Conservation (phyloP, 2,113 vertebrate species). For the Agapornis roseicollis region DNA sequence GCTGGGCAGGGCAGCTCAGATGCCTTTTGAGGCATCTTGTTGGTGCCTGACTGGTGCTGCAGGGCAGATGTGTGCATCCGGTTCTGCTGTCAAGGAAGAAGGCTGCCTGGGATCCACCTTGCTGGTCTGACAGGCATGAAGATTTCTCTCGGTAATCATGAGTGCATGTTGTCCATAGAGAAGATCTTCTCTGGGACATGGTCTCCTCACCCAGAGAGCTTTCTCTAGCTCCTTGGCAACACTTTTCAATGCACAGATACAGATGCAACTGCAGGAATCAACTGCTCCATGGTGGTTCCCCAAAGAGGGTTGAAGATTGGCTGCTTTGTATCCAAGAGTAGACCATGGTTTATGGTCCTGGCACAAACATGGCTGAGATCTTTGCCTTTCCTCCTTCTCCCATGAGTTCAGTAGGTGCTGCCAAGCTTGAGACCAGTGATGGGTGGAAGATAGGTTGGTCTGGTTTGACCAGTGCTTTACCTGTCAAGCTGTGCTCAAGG, state of each 20-base stretch:
- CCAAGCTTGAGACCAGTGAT: not conserved
- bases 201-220: not conserved
- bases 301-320: not conserved
- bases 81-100: not conserved
- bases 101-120: not conserved
- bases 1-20: not conserved
- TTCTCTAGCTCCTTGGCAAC: not conserved
- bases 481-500: accelerated
- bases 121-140: not conserved
- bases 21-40: not conserved
- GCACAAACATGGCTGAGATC: not conserved
- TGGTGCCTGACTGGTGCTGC: accelerated
- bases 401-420: not conserved
- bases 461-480: not conserved
- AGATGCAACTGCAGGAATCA: not conserved
- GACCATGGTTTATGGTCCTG: not conserved
- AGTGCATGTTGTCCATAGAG: not conserved
- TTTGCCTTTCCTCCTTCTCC: not conserved
- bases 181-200: not conserved
- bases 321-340: not conserved
- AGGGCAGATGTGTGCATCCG: not conserved
- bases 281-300: not conserved
- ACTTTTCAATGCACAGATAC: not conserved
- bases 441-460: not conserved
- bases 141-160: not conserved